Percentiles rank a stretch among this genome's conserved stretches.
Conservation (phyloP, 2,113 vertebrate species). For the Misgurnus mizolepis region DNA sequence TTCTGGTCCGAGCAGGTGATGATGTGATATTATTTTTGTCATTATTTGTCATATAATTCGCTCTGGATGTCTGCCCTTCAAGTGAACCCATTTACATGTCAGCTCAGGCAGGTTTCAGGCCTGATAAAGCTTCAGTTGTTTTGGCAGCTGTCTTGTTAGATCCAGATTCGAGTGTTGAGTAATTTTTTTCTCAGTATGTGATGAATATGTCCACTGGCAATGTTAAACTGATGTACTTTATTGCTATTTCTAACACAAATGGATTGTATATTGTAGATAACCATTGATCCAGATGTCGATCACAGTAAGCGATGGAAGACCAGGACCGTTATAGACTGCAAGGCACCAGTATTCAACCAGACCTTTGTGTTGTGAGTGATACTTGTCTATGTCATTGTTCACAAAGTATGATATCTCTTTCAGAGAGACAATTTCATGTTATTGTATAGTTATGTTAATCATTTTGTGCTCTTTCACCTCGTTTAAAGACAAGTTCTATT, state of each 20-base stretch:
- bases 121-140: slow-evolving; percentile 28
- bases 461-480: background rate
- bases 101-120: slow-evolving; percentile 23
- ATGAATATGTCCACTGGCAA: slow-evolving; percentile 28
- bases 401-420: background rate
- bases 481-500: background rate
- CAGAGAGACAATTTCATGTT: background rate
- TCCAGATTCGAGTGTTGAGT: slow-evolving; percentile 32
- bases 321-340: slow-evolving; percentile 59
- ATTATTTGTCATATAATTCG: background rate
- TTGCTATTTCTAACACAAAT: background rate
- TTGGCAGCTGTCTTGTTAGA: slow-evolving; percentile 40
- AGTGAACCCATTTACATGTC: slow-evolving; percentile 37
- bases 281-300: slow-evolving; percentile 60
- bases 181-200: slow-evolving; percentile 41
- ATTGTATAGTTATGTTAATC: background rate
- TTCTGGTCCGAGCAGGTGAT: background rate
- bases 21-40: slow-evolving; percentile 22
- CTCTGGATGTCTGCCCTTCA: slow-evolving; percentile 28
- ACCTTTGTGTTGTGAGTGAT: slow-evolving; percentile 62
- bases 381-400: background rate
- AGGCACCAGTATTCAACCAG: slow-evolving; percentile 56
- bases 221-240: slow-evolving; percentile 1
- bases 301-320: slow-evolving; percentile 55
- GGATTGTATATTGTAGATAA: slow-evolving; percentile 56